Conservation (phyloP, 1,140 invertebrate genomes). For the Wiebesia pumilae region DNA sequence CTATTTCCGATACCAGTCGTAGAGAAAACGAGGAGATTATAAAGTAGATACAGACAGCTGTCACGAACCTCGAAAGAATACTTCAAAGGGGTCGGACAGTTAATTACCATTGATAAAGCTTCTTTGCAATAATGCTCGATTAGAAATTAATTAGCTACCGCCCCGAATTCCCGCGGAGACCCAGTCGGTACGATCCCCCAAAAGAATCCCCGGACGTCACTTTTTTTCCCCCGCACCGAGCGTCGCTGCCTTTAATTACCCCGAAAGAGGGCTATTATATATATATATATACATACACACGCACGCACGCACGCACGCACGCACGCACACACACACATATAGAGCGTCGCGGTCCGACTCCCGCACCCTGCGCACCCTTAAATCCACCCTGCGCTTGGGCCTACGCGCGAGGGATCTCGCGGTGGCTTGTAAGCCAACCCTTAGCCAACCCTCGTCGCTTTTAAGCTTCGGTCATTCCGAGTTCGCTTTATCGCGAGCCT, state of each 20-base stretch:
- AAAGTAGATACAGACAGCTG: not conserved
- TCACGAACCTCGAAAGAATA: not conserved
- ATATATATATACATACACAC: no score
- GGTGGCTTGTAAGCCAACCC: constrained; percentile 33
- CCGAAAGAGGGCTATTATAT: not conserved
- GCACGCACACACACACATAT: no score
- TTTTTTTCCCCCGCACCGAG: not conserved
- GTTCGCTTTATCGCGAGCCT: constrained; percentile 33
- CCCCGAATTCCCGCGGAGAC: not conserved
- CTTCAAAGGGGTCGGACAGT: not conserved
- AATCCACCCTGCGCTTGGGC: constrained; percentile 1
- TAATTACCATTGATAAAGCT: constrained; percentile 20
- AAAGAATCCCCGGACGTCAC: not conserved
- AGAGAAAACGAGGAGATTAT: not conserved
- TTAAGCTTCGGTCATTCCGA: constrained; percentile 36
- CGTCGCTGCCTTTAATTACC: constrained; percentile 18
- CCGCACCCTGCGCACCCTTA: not conserved
- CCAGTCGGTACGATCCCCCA: no score
- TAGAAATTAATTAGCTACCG: constrained; percentile 13
- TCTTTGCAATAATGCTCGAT: constrained; percentile 23
- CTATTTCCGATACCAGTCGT: no score
- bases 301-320: no score
- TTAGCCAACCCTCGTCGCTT: constrained; percentile 1
- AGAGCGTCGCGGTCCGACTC: not conserved
- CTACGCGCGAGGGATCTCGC: not conserved